phyloP scores from a whole-genome alignment of 2,888 invertebrate genomes.

The Nephrocerus scutellatus region DNA sequence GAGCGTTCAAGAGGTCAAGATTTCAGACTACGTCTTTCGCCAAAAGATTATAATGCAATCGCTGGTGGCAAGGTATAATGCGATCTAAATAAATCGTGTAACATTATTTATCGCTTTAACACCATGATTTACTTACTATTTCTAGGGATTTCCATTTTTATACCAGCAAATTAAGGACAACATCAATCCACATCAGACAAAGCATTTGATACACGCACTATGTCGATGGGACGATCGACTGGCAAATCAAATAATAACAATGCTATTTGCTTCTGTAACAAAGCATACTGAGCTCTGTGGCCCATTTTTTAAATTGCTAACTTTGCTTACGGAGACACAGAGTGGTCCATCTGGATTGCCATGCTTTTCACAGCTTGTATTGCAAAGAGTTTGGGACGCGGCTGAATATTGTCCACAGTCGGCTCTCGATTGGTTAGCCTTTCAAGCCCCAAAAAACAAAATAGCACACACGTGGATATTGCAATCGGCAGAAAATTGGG shows the following conservation, averaged over 20 bases:
- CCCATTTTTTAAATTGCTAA: conserved; percentile 87
- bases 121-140: conserved; percentile 24
- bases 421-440: conserved; percentile 84
- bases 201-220: conserved; percentile 83
- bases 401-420: conserved; percentile 88
- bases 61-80: conserved; percentile 71
- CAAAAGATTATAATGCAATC: conserved; percentile 73
- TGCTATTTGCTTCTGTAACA: conserved; percentile 85
- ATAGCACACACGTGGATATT: conserved; percentile 86
- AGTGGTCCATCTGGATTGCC: conserved; percentile 73
- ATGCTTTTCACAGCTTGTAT: conserved; percentile 82
- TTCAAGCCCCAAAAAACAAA: conserved; percentile 80
- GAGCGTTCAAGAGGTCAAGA: conserved; percentile 79
- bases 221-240: conserved; percentile 86
- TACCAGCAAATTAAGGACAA: conserved; percentile 93
- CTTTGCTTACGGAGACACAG: conserved; percentile 77
- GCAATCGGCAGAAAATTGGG: conserved; percentile 86
- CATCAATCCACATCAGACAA: conserved; percentile 84
- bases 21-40: conserved; percentile 65
- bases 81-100: conserved; percentile 11
- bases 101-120: conserved; percentile 6
- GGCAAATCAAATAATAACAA: conserved; percentile 79
- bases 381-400: conserved; percentile 83
- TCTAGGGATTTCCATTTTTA: conserved; percentile 82
- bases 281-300: conserved; percentile 84